phyloP scores from a whole-genome alignment of 2,113 vertebrate genomes.

The Corythornis cristatus region DNA sequence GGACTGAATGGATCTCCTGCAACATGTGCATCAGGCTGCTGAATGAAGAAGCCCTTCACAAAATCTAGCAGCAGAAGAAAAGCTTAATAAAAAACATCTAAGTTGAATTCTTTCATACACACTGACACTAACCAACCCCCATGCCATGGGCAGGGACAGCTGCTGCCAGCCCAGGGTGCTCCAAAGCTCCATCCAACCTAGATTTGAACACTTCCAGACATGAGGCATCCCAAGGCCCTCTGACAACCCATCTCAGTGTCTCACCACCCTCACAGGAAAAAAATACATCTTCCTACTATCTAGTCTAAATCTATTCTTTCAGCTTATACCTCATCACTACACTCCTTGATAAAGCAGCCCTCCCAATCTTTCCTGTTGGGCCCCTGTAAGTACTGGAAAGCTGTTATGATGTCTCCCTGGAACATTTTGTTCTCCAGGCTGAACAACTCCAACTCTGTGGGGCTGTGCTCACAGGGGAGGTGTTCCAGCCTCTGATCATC shows the following conservation, averaged over 20 bases:
- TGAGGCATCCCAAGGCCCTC: background rate
- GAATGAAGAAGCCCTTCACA: background rate
- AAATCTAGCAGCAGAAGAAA: background rate
- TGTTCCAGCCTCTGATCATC: background rate
- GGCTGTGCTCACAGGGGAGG: background rate
- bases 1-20: background rate
- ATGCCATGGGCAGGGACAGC: background rate
- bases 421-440: background rate
- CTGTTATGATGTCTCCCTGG: background rate
- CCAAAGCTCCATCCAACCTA: background rate
- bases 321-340: background rate
- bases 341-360: too few relatives aligned
- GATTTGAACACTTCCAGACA: background rate
- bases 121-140: background rate
- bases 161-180: background rate
- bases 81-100: background rate
- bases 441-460: background rate
- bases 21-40: background rate
- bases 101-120: background rate
- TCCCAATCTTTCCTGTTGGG: background rate
- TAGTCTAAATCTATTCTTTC: background rate
- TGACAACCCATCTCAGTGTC: background rate
- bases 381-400: background rate
- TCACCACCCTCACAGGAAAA: background rate
- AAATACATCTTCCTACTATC: background rate